A percentile compares a stretch with the other conserved stretches of the same genome.
Evolutionary conservation across 1,140 invertebrate species (phyloP).

Genomic region (Linepithema humile): DNA sequence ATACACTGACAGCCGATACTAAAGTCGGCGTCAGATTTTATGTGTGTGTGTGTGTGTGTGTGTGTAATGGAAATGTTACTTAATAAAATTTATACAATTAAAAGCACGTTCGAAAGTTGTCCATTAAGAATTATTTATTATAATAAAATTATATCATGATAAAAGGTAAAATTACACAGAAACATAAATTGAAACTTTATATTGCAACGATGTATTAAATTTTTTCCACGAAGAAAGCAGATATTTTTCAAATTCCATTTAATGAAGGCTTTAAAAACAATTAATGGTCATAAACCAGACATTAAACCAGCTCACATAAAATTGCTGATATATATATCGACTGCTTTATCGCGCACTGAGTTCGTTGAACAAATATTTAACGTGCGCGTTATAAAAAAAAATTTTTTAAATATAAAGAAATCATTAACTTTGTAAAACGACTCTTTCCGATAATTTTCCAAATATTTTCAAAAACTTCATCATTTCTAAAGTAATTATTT

Average conservation of each 20-base stretch:
- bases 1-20: background rate
- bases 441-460: no score
- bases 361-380: background rate
- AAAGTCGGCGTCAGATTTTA: background rate
- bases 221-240: background rate
- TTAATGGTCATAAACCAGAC: slow-evolving; percentile 5
- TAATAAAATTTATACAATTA: background rate
- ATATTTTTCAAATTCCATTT: slow-evolving; percentile 29
- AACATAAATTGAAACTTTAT: slow-evolving; percentile 1
- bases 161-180: background rate
- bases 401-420: background rate
- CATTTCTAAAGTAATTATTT: background rate
- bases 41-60: no score
- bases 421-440: background rate
- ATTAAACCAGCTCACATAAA: slow-evolving; percentile 1
- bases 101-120: background rate
- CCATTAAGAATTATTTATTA: background rate
- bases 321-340: slow-evolving; percentile 3
- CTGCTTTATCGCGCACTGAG: background rate
- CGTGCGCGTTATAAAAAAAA: background rate
- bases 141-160: no score
- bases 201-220: background rate
- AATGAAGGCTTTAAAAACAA: slow-evolving; percentile 27
- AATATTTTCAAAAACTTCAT: background rate
- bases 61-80: background rate